phyloP scores from a whole-genome alignment of 2,888 invertebrate species.

The Peribatodes rhomboidaria region DNA sequence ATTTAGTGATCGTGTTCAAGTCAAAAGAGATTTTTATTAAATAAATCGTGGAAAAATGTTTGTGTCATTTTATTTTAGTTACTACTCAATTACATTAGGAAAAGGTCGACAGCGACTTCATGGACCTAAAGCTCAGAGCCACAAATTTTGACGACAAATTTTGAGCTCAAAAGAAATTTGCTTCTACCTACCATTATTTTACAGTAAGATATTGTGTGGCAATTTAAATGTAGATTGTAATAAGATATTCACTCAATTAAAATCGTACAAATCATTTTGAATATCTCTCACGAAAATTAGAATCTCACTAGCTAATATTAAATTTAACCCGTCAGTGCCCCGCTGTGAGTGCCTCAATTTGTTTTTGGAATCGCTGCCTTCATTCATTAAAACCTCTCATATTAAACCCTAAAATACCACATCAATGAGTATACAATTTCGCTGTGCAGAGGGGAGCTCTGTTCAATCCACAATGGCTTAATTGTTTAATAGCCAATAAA shows the following conservation, averaged over 20 bases:
- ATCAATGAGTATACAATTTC: constrained; percentile 83
- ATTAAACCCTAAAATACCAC: constrained; percentile 76
- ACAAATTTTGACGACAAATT: too few species aligned
- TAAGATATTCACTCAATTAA: neutral
- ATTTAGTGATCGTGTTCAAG: constrained; percentile 87
- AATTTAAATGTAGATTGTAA: too few species aligned
- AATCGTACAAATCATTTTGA: neutral
- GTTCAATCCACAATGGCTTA: constrained; percentile 76
- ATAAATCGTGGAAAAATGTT: constrained; percentile 72
- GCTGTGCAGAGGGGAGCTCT: constrained; percentile 66
- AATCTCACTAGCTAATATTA: constrained; percentile 58
- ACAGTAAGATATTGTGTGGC: too few species aligned
- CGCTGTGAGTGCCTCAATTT: constrained; percentile 61
- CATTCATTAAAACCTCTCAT: constrained; percentile 61
- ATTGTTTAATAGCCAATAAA: constrained; percentile 86
- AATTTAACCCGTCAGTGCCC: constrained; percentile 51
- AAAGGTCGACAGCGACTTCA: neutral
- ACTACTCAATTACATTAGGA: neutral
- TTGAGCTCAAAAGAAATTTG: too few species aligned
- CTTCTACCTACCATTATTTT: too few species aligned
- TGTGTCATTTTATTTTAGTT: constrained; percentile 46
- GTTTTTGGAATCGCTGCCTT: constrained; percentile 56
- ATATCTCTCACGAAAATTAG: constrained; percentile 19
- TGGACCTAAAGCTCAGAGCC: neutral
- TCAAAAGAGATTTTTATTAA: constrained; percentile 86